Base-by-base conservation (phyloP, 2,888 invertebrate species). In the Galerucella calmariensis region DNA sequence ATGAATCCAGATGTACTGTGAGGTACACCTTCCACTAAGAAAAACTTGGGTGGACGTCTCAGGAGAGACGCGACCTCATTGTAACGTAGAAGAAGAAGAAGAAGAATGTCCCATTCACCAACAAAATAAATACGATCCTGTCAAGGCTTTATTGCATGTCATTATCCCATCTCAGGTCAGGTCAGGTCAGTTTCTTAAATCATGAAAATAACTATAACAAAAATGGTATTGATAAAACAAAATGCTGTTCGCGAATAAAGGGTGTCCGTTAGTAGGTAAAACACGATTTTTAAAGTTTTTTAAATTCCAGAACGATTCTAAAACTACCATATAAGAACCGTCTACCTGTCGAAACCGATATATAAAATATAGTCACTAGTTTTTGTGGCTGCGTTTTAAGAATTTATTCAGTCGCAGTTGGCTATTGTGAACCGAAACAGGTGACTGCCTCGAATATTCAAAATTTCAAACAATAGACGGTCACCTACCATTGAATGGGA, bases 381-480 rank as follows among this genome's bases (percentile, higher is more conserved):
- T 75, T 75, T 72, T 75, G 69, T 75, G 70, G 61, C 69, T 69
- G 67, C 51, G 67, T 70, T 69, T 56, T 70, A 75, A 75, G 75
- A 75, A 75, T 75, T 75, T 75, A 73, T 73, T 75, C 73, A 67
- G 70, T 70, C 73, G 75, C 70, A 70, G 70, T 70, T 70, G 35
- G 75, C 75, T 75, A 73, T 75, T 75, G 75, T 75, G 69, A 69
- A 69, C 63, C 69, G 69, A 73, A 75, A 75, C 75, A 75, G 75
- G 75, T 75, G 75, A 75, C 75, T 75, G 73, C 72, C 72, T 73
- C 61, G 73, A 75, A 75, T 75, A 75, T 75, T 75, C 75, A 73
- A 75, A 75, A 75, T 75, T 75, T 75, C 69, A 75, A 75, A 75
- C 75, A 75, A 75, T 75, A 72, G 75, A 70, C 67, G 75, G 75